These are phyloP conservation scores for Sphaeridia pumilis DNA, from an alignment of 2,888 invertebrate genomes.

Conservation along the genomic window DNA sequence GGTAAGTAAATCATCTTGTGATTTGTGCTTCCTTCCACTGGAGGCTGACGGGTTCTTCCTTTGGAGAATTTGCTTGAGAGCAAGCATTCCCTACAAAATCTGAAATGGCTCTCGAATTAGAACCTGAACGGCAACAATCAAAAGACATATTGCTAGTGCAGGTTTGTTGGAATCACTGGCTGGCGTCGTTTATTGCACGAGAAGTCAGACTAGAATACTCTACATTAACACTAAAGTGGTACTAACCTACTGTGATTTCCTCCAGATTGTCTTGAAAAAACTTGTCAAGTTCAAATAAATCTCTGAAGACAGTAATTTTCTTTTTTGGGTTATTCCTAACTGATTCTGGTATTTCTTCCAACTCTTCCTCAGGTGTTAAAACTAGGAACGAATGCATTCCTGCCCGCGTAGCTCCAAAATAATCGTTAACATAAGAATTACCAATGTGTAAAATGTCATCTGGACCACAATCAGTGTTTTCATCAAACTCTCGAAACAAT, in stretches of 20 bases:
- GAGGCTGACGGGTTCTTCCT: too few relatives aligned
- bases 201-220: too few relatives aligned
- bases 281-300: constrained; percentile 5
- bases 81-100: too few relatives aligned
- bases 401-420: constrained; percentile 57
- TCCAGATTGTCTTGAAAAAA: constrained; percentile 5
- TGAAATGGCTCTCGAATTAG: too few relatives aligned
- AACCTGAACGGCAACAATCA: too few relatives aligned
- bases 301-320: not conserved
- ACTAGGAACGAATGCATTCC: constrained; percentile 60
- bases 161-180: too few relatives aligned
- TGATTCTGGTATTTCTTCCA: not conserved
- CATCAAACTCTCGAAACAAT: constrained; percentile 51
- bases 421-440: constrained; percentile 63
- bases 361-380: constrained; percentile 6
- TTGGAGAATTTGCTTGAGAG: too few relatives aligned
- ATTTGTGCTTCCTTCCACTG: constrained; percentile 30
- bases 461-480: constrained; percentile 48
- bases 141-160: too few relatives aligned
- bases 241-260: too few relatives aligned
- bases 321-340: not conserved
- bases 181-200: too few relatives aligned
- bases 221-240: too few relatives aligned
- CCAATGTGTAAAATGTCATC: constrained; percentile 69
- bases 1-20: constrained; percentile 31